A percentile compares a stretch with the other conserved stretches of the same genome.
phyloP scores from a whole-genome alignment of 2,797 vertebrate species.

The Benthosema pterotum region DNA sequence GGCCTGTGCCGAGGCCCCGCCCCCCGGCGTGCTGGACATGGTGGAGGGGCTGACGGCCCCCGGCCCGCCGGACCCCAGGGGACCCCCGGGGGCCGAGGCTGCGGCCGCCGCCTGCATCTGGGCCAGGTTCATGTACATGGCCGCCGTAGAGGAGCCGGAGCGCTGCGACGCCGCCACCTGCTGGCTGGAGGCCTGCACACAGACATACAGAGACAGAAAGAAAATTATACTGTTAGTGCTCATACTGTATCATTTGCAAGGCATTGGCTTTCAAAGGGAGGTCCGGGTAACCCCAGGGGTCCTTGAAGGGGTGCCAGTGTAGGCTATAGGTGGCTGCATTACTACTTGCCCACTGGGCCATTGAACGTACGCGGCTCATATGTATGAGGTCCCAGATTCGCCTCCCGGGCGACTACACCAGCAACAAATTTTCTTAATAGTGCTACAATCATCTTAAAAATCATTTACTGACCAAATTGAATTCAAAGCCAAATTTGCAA shows the following conservation, averaged over 20 bases:
- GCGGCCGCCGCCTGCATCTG: conserved; percentile 85
- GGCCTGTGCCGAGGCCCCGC: conserved; percentile 57
- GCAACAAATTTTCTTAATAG: no score
- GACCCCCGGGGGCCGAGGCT: conserved; percentile 74
- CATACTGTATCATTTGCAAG: neutral
- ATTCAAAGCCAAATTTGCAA: no score
- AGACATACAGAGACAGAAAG: neutral
- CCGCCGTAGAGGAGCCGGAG: conserved; percentile 75
- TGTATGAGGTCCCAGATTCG: no score
- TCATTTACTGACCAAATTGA: no score
- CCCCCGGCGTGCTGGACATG: conserved; percentile 68
- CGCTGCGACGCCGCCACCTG: conserved; percentile 81
- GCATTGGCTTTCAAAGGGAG: neutral
- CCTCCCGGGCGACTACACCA: no score
- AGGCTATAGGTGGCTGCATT: no score
- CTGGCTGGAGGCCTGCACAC: conserved; percentile 57
- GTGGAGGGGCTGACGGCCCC: conserved; percentile 82
- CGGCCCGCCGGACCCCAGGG: conserved; percentile 78
- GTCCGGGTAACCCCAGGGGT: neutral
- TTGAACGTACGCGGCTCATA: no score
- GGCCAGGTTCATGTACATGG: conserved; percentile 89
- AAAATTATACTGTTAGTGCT: no score
- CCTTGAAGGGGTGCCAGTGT: neutral
- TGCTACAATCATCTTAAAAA: no score
- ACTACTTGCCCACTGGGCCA: no score